Base-by-base conservation (phyloP, 2,113 vertebrate genomes). In the Prionailurus viverrinus region DNA sequence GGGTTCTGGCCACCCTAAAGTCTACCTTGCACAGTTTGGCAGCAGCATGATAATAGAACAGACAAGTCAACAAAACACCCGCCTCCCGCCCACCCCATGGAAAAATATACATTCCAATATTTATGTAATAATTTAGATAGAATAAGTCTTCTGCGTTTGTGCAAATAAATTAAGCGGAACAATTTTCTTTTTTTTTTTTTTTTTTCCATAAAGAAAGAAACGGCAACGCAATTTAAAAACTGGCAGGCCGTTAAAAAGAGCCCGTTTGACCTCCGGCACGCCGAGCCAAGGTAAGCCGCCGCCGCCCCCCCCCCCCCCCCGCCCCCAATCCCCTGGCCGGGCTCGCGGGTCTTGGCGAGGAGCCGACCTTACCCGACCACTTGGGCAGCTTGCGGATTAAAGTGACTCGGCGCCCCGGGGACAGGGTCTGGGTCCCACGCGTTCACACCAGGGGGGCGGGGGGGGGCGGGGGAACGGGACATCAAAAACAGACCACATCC, bases 61-160 rank as follows among this genome's bases (percentile, higher is more conserved):
- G 94, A 97, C 96, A 98, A 86, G 96, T 98, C 97, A 89, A 97
- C 98, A 99, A 98, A 98, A 99, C 94, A 95, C 98, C 97, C 96
- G 86, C 97, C 89, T 98, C 98, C 98, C 98, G 1, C 98, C 98
- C 98, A 45, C 89, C 98, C 98, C 97, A 79, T 99, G 99, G 98
- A 99, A 99, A 99, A 99, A 99, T 99, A 99, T 92, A 99, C 98
- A 99, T 98, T 98, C 98, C 98, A 85, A 98, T 94, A 98, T 98
- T 98, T 98, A 98, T 96, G 99, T 97, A 99, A 99, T 99, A 99
- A 99, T 99, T 99, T 99, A 99, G 98, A 99, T 99, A 99, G 98
- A 99, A 98, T 99, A 99, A 96, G 98, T 99, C 98, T 98, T 99
- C 98, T 99, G 99, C 98, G 97, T 98, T 98, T 99, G 99, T 99